Evolutionary conservation across 2,888 invertebrate genomes (phyloP), one percentile per base, ranked within the genome.

Genomic region (Hemistola chrysoprasaria): DNA sequence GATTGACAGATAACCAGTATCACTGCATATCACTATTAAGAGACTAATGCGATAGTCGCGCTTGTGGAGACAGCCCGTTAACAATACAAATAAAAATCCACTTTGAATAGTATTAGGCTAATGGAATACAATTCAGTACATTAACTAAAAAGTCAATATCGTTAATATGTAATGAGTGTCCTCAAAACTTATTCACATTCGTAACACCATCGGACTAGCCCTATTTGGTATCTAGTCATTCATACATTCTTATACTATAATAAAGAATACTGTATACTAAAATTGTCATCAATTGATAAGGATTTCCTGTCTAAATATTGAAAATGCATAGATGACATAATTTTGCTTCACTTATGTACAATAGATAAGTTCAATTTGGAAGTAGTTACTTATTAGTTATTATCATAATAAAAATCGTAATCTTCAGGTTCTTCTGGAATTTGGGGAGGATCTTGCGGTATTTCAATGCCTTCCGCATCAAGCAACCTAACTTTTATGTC

Each of bases 391-490:
- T 41, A 30, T 71, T 84, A 93, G 70, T 93, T 93, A 59, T 92
- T 85, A 74, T 94, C 94, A 68, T 93, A 94, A 71, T 93, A 94
- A 80, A 97, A 97, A 75, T 96, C 95, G 78, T 96, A 98, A 84
- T 97, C 96, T 57, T 96, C 94, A 2, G 98, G 98, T 71, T 96
- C 95, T 33, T 95, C 95, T 0, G 98, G 98, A 65, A 98, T 94
- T 26, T 93, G 92, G 1, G 98, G 98, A 7, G 98, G 96, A 68
- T 96, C 95, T 66, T 97, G 95, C 0, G 98, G 98, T 64, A 98
- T 97, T 54, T 95, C 95, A 37, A 98, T 95, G 3, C 98, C 98
- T 82, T 98, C 98, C 0, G 97, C 96, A 80, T 98, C 98, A 45
- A 99, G 87, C 39, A 99, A 86, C 46, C 98, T 90, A 28, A 99